Conservation (phyloP, 2,113 vertebrate genomes). For the Sorex araneus region DNA sequence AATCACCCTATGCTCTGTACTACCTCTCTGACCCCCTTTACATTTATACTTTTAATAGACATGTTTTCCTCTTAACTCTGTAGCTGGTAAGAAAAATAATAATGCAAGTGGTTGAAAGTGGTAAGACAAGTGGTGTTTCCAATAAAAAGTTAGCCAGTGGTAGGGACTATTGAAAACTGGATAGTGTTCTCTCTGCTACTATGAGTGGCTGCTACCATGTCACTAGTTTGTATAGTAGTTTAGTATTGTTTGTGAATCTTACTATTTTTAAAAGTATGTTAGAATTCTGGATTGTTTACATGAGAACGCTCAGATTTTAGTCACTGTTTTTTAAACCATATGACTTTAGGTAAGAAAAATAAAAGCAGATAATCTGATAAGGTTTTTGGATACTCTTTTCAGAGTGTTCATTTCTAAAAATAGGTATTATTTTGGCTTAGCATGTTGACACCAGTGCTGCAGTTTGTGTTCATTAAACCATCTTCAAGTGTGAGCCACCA, state of each 20-base stretch:
- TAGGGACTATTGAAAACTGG: too few relatives aligned
- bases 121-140: background rate
- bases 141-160: background rate
- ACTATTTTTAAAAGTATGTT: slow-evolving; percentile 37
- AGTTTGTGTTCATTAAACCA: too few relatives aligned
- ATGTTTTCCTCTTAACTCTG: background rate
- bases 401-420: slow-evolving; percentile 60
- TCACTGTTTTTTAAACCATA: background rate
- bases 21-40: too few relatives aligned
- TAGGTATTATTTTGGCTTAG: slow-evolving; percentile 46
- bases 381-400: slow-evolving; percentile 37
- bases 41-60: background rate
- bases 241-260: background rate
- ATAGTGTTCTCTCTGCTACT: background rate
- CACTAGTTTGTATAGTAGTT: background rate
- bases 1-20: too few relatives aligned
- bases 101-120: background rate
- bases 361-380: slow-evolving; percentile 23
- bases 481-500: too few relatives aligned
- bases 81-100: background rate
- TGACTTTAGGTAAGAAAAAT: slow-evolving; percentile 48
- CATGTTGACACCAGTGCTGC: too few relatives aligned
- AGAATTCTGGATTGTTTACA: slow-evolving; percentile 42
- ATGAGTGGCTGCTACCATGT: background rate
- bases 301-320: slow-evolving; percentile 27